Evolutionary conservation across 2,888 invertebrate species (phyloP), one percentile per base, ranked within the genome.

Genomic region (Parnassius apollo): DNA sequence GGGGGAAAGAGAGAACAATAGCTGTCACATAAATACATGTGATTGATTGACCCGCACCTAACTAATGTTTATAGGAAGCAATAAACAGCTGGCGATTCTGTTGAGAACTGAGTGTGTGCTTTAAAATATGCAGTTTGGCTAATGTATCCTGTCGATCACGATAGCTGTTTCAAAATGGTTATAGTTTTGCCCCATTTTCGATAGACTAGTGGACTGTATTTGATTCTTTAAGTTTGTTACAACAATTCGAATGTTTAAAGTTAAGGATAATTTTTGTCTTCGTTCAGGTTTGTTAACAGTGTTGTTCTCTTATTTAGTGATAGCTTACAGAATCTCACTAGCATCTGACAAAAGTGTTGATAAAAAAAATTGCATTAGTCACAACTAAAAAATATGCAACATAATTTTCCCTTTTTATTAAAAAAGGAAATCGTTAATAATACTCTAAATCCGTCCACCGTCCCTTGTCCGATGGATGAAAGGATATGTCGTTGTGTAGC

Each of bases 21-120:
- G 78, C 82, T 85, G 89, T 88, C 88, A 88, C 88, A 88, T 89
- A 89, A 89, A 88, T 82, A 84, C 79, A 68, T 74, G 83, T 89
- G 90, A 91, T 91, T 88, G 90, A 91, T 91, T 85, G 87, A 81
- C 87, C 88, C 86, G 86, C 87, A 89, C 82, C 78, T 83, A 71
- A 80, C 85, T 85, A 85, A 86, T 87, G 87, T 77, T 81, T 76
- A 81, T 82, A 85, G 85, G 86, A 86, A 87, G 82, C 83, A 78
- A 86, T 89, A 87, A 89, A 88, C 89, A 90, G 87, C 87, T 88
- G 90, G 76, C 79, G 73, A 80, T 79, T 76, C 76, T 75, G 76
- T 77, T 74, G 61, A 70, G 75, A 75, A 77, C 74, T 75, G 73
- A 67, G 73, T 73, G 71, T 65, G 72, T 67, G 67, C 59, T 65